Evolutionary conservation across 2,113 vertebrate genomes (phyloP).

Genomic region (Lynx canadensis): DNA sequence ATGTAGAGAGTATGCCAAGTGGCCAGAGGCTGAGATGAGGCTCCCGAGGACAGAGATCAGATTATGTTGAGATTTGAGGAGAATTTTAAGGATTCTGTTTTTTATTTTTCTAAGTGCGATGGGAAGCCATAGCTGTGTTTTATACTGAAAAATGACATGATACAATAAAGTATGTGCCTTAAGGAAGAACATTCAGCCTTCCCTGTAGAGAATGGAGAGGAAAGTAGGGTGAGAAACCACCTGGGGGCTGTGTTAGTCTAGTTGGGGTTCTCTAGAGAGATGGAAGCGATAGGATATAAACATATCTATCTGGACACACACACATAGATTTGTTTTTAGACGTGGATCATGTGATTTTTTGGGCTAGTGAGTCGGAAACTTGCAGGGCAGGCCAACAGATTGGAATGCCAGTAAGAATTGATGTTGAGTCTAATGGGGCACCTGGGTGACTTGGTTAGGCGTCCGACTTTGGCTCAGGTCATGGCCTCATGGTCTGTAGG

Average conservation of each 20-base stretch:
- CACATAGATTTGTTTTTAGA: background rate
- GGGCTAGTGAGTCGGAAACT: background rate
- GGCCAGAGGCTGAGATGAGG: rapidly evolving
- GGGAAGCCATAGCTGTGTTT: background rate
- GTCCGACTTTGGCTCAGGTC: too few relatives aligned
- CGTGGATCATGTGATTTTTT: background rate
- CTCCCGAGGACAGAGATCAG: background rate
- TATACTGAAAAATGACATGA: background rate
- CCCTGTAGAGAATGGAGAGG: background rate
- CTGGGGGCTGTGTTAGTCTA: background rate
- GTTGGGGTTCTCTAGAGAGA: background rate
- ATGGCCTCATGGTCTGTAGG: too few relatives aligned
- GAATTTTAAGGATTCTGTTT: background rate
- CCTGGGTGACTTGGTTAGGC: too few relatives aligned
- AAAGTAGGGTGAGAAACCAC: background rate
- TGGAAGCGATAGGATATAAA: background rate
- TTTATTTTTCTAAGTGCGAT: background rate
- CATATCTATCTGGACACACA: background rate
- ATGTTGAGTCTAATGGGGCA: background rate
- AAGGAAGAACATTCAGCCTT: background rate
- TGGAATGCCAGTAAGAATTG: background rate
- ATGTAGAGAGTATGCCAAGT: background rate
- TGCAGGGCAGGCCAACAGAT: background rate
- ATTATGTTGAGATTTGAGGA: background rate
- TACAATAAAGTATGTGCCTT: background rate